Evolutionary conservation across 2,113 vertebrate species (phyloP).

Genomic region (Peromyscus leucopus): DNA sequence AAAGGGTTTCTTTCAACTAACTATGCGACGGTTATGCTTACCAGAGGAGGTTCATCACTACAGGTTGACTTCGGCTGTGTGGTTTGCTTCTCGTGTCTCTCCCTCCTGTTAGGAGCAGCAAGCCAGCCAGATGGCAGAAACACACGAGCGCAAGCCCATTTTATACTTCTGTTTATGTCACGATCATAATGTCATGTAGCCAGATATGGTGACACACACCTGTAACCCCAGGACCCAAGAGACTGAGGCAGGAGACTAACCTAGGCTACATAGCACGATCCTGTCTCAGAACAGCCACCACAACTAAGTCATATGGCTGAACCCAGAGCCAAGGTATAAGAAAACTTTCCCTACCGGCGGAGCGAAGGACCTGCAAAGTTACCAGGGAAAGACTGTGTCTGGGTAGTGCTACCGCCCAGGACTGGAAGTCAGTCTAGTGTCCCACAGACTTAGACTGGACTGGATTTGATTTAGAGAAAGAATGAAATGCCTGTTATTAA

Average conservation of each 20-base stretch:
- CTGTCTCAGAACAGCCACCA: background rate
- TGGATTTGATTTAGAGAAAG: conserved; percentile 61
- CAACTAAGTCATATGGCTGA: background rate
- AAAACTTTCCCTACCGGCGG: background rate
- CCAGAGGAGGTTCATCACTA: background rate
- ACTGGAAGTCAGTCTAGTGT: background rate
- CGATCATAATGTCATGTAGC: background rate
- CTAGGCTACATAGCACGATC: background rate
- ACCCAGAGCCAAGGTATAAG: background rate
- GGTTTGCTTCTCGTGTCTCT: background rate
- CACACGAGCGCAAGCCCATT: background rate
- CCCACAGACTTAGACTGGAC: conserved; percentile 29
- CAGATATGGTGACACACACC: background rate
- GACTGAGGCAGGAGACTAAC: background rate
- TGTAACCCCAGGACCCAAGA: background rate
- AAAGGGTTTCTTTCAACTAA: background rate
- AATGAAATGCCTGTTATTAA: conserved; percentile 63
- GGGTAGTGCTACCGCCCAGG: background rate
- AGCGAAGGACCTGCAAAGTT: background rate
- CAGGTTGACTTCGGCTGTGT: background rate
- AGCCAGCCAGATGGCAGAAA: background rate
- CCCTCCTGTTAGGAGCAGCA: conserved; percentile 20
- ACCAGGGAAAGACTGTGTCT: background rate
- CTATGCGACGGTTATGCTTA: background rate
- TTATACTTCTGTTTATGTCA: conserved; percentile 15